Percentiles rank a stretch among this genome's conserved stretches.
Evolutionary conservation across 1,140 invertebrate species (phyloP).

Genomic region (Nylanderia fulva): DNA sequence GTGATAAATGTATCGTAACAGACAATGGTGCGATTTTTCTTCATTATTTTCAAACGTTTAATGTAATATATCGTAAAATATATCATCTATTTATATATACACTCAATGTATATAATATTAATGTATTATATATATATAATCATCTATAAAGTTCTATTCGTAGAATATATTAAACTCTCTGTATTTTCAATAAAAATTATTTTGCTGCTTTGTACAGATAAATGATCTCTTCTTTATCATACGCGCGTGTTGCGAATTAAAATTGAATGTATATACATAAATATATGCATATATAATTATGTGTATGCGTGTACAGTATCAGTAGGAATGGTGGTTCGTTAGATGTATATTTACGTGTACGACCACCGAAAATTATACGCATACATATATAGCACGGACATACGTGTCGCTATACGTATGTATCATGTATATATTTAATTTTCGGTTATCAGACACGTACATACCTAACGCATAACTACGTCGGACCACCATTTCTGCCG

Average conservation of each 20-base stretch:
- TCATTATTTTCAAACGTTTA: not conserved
- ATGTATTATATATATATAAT: slow-evolving; percentile 52
- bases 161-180: slow-evolving; percentile 76
- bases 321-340: too few relatives aligned
- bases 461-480: too few relatives aligned
- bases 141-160: slow-evolving; percentile 68
- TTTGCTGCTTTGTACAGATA: slow-evolving; percentile 67
- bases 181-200: slow-evolving; percentile 60
- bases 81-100: slow-evolving; percentile 58
- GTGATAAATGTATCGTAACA: slow-evolving; percentile 21
- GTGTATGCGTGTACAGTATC: too few relatives aligned
- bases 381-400: too few relatives aligned
- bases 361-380: too few relatives aligned
- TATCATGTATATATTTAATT: too few relatives aligned
- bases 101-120: slow-evolving; percentile 3
- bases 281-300: too few relatives aligned
- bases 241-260: not conserved
- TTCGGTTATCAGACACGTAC: too few relatives aligned
- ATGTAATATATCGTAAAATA: slow-evolving; percentile 67
- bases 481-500: too few relatives aligned
- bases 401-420: too few relatives aligned
- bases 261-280: not conserved
- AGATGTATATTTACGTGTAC: too few relatives aligned
- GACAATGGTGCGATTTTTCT: not conserved
- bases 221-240: slow-evolving; percentile 24